These are phyloP conservation scores for Stichopus horrens DNA, from an alignment of 53 echinoderm and acorn worm genomes.

Conservation along the genomic window DNA sequence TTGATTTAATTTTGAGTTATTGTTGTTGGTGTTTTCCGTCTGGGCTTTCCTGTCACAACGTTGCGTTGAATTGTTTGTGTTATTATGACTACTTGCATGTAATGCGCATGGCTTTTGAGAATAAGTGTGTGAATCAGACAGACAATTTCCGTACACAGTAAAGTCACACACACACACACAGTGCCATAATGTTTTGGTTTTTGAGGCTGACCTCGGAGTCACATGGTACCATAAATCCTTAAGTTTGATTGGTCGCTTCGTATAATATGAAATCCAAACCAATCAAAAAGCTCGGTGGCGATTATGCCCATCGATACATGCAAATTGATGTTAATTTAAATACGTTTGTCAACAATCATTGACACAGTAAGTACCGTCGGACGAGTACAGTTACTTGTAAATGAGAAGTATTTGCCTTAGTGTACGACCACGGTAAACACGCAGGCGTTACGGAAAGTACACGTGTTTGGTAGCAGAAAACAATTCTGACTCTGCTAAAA, in stretches of 20 bases:
- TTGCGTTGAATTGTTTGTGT: neutral
- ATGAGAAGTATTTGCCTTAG: neutral
- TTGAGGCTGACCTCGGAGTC: constrained; percentile 36
- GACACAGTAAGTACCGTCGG: neutral
- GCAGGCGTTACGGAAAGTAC: no score
- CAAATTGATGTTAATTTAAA: constrained; percentile 45
- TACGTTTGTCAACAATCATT: constrained; percentile 44
- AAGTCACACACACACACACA: neutral
- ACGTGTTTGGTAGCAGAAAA: no score
- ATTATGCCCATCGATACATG: constrained; percentile 12
- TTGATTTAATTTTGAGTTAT: neutral
- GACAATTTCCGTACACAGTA: neutral
- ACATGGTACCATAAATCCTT: constrained; percentile 26
- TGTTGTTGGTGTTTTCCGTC: neutral
- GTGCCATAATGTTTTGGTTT: constrained; percentile 38
- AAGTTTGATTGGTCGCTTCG: constrained; percentile 12
- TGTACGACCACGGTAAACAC: no score
- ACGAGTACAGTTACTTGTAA: constrained; percentile 12
- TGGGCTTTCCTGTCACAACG: neutral
- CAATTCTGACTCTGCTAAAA: no score
- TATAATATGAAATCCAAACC: constrained; percentile 2
- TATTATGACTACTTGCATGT: neutral
- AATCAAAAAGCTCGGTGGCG: neutral
- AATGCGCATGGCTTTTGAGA: neutral
- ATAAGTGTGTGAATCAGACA: no score